Evolutionary conservation across 2,797 vertebrate genomes (phyloP), one percentile per base, ranked within the genome.

Genomic region (Eleutherodactylus coqui): DNA sequence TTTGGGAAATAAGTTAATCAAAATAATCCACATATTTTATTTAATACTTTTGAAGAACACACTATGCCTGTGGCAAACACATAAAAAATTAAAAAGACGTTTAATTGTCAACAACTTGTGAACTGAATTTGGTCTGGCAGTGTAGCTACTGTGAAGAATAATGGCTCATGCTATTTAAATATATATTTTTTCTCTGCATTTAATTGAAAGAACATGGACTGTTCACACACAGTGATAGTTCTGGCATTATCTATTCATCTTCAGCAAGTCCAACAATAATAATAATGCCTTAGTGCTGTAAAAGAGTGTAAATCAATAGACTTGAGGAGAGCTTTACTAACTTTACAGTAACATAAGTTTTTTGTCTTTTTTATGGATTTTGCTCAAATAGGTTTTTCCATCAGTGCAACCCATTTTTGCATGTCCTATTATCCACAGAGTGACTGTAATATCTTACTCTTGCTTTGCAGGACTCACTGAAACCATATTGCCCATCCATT

Each of bases 1-100:
- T 86, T 76, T 76, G 85, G 85, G 85, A 86, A 86, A 81, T 86
- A 82, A 53, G 62, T 86, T 76, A 86, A 82, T 82, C 79, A 86
- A 82, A 82, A 86, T 75, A 82, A 75, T 69, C 75, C 79, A 86
- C 85, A 82, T 82, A 38, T 73, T 86, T 81, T 86, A 83, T 87
- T 87, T 79, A 79, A 79, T 62, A 79, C 75, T 62, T 86, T 83
- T 83, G 80, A 87, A 79, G 80, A 87, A 87, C 64, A 60, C 29
- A 51, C 51, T 58, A 70, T 79, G 80, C 86, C 86, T 83, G 51
- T 79, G 86, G 81, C 80, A 83, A 86, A 70, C 72, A 53, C 75
- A 83, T 82, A 73, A 87, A 87, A 83, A 87, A 83, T 79, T 58
- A 83, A 86, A 77, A 32, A 38, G 58, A 53, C 72, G 83, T 53